A percentile compares a stretch with the other conserved stretches of the same genome.
phyloP scores from a whole-genome alignment of 2,797 vertebrate species.

The Eremophila alpestris region DNA sequence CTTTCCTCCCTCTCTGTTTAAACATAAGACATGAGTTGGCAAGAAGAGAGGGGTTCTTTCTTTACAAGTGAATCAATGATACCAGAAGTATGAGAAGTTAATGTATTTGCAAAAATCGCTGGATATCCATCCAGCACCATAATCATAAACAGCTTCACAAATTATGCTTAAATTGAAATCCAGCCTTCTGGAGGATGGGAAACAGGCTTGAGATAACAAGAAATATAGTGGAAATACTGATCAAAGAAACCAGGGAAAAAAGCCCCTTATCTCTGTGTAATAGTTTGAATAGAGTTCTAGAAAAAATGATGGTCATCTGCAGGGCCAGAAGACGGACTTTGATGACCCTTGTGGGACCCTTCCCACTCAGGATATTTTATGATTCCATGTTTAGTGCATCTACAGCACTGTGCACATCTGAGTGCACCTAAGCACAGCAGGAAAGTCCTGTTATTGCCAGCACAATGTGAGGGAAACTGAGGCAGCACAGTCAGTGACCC shows the following conservation, averaged over 20 bases:
- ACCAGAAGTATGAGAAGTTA: background rate
- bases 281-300: background rate
- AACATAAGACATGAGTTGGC: background rate
- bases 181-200: background rate
- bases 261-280: background rate
- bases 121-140: background rate
- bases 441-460: accelerated
- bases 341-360: background rate
- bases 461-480: background rate
- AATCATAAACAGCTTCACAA: background rate
- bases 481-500: background rate
- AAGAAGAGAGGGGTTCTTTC: background rate
- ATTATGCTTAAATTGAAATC: background rate
- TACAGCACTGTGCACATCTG: background rate
- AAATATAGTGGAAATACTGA: background rate
- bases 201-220: background rate
- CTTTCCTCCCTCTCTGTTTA: background rate
- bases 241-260: background rate
- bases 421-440: background rate
- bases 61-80: background rate
- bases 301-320: background rate
- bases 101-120: background rate
- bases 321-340: background rate
- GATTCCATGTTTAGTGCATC: background rate
- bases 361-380: background rate